Conservation (phyloP, 2,888 invertebrate species). For the Hydraecia micacea region DNA sequence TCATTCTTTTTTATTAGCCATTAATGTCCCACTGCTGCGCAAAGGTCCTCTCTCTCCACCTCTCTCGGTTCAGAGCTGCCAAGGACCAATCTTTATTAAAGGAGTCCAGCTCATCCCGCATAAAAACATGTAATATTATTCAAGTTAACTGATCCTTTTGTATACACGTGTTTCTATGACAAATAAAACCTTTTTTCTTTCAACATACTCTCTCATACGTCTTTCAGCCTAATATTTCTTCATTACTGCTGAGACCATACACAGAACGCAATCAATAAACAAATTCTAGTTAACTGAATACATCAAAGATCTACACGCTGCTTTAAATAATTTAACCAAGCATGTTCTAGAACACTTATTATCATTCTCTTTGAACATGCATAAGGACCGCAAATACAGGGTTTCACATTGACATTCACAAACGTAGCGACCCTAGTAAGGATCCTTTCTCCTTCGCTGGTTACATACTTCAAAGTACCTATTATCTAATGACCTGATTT, state of each 20-base stretch:
- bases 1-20: neutral
- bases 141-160: neutral
- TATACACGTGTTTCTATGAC: too few species aligned
- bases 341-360: conserved; percentile 31
- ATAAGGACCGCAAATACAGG: conserved; percentile 40
- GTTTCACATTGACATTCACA: conserved; percentile 43
- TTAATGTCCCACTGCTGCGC: too few species aligned
- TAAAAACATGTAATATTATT: neutral
- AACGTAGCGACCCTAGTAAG: conserved; percentile 27
- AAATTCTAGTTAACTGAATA: conserved; percentile 6
- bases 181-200: neutral
- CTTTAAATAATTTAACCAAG: conserved; percentile 28
- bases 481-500: conserved; percentile 29
- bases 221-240: neutral
- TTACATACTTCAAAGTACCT: conserved; percentile 29
- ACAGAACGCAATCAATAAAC: neutral
- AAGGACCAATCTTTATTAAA: neutral
- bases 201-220: neutral
- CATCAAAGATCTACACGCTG: conserved; percentile 12
- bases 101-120: too few species aligned
- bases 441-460: conserved; percentile 18
- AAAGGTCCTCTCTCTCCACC: too few species aligned
- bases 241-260: neutral
- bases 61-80: too few species aligned
- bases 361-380: conserved; percentile 44